phyloP scores from a whole-genome alignment of 2,113 vertebrate species.

The Phasianus colchicus region DNA sequence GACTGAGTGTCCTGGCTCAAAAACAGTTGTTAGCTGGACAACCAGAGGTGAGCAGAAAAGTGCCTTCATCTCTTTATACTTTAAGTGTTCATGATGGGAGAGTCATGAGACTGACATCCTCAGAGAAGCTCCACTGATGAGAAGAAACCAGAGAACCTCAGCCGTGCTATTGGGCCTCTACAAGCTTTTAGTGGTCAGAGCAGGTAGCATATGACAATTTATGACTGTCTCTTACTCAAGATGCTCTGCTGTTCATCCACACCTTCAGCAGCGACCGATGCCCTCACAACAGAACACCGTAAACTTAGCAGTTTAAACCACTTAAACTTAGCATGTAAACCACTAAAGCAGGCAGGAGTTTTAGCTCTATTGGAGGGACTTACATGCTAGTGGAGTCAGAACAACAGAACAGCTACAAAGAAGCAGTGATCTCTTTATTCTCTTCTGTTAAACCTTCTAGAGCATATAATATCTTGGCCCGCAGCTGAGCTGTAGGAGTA shows the following conservation, averaged over 20 bases:
- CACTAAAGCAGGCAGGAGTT: not conserved
- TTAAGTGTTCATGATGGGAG: not conserved
- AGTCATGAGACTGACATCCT: not conserved
- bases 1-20: accelerated
- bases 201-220: not conserved
- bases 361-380: not conserved
- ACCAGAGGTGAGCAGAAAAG: not conserved
- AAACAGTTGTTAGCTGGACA: accelerated
- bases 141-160: not conserved
- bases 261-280: accelerated
- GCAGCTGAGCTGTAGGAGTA: not conserved
- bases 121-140: not conserved
- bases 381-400: not conserved
- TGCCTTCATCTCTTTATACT: not conserved
- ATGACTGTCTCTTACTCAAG: accelerated
- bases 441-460: not conserved
- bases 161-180: not conserved
- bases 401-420: not conserved
- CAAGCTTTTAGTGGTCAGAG: not conserved
- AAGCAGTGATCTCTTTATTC: not conserved
- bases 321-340: not conserved
- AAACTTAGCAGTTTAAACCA: not conserved
- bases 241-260: not conserved
- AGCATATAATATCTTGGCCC: not conserved
- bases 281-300: not conserved